Conservation (phyloP, 30 jellyfish, hydroid and myxozoan genomes). For the Rhopilema esculentum region DNA sequence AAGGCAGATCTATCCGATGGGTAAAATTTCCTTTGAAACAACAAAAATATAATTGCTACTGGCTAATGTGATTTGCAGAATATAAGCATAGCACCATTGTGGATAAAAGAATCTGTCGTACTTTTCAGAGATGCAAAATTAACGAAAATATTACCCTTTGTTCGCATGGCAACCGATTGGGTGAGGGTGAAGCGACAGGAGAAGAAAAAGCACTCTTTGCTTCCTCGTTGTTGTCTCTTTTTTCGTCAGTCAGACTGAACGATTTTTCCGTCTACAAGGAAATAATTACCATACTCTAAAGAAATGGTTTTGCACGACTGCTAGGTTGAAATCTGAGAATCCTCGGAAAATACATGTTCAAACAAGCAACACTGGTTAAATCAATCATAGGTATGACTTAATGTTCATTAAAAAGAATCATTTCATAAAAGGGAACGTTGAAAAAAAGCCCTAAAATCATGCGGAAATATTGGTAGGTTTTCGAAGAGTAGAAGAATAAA, state of each 20-base stretch:
- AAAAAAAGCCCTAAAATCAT: background rate
- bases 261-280: slow-evolving; percentile 79
- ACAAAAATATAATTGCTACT: no score
- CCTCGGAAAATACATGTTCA: background rate
- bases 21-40: no score
- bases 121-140: background rate
- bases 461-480: background rate
- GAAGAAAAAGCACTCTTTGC: slow-evolving; percentile 74
- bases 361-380: no score
- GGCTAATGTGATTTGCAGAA: no score
- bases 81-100: background rate
- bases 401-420: no score
- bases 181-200: slow-evolving; percentile 79
- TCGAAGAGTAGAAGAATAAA: background rate
- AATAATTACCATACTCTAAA: background rate
- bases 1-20: background rate
- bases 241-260: slow-evolving; percentile 71
- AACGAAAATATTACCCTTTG: slow-evolving; percentile 23
- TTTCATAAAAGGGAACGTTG: background rate
- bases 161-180: slow-evolving; percentile 55
- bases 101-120: background rate
- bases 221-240: slow-evolving; percentile 66
- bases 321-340: background rate
- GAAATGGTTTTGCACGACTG: background rate
- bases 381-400: no score